Base-by-base conservation (phyloP, 2,888 invertebrate genomes). In the Dichetophora obliterata region DNA sequence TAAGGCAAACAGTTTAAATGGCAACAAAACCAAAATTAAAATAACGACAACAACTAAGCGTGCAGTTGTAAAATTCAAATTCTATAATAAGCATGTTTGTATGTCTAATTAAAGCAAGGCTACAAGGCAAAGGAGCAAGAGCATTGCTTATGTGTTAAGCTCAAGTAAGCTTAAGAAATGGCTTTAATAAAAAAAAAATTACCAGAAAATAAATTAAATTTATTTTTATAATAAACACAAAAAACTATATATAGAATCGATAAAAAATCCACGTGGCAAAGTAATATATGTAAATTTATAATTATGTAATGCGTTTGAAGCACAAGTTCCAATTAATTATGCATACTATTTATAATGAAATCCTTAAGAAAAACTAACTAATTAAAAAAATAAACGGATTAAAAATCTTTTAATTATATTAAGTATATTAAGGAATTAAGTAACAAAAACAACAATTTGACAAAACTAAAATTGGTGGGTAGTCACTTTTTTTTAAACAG, bases 241-340 rank as follows among this genome's bases (percentile, higher is more conserved):
- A 43, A 48, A 19, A 69, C 31, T 6, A 43, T n/a, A 9, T 50
- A 69, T 31, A 37, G 37, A 37, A 37, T 43, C 43, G 43, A 43
- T 43, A 43, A 43, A 11, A 43, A 43, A 43, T 43, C 43, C 11
- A 43, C 43, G 43, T 43, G 43, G 43, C 43, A 43, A 43, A 24
- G 50, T 24, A 48, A 52, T n/a, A 50, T 43, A 69, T 68, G 43
- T 68, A 48, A 69, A 24, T 54, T n/a, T n/a, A 27, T 11, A 52
- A 68, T 34, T 79, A 75, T 68, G 65, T 66, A 68, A 74, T 31
- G 77, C 48, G 54, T 76, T 79, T 72, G 76, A 75, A 75, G 80
- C 78, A 79, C 75, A 78, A 79, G 80, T 79, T 80, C 19, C 34
- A 79, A 80, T 79, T 78, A 78, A 75, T 79, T 75, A 72, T 57